Evolutionary conservation across 2,888 invertebrate species (phyloP).

Genomic region (Axea sp.): DNA sequence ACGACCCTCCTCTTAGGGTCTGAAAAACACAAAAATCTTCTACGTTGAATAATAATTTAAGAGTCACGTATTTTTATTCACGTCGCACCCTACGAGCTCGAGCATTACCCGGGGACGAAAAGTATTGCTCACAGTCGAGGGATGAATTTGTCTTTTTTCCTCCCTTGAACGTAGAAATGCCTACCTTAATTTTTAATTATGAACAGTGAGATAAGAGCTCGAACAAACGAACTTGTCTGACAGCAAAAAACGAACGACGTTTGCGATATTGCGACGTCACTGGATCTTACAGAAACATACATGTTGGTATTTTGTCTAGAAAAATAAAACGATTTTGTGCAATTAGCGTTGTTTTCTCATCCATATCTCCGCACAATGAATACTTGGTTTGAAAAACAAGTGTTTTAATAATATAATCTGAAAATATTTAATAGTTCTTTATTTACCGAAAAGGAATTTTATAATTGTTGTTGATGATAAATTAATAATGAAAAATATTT

Average conservation of each 20-base stretch:
- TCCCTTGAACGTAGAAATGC: conserved; percentile 3
- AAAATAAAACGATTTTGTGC: conserved; percentile 29
- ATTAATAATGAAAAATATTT: too few species aligned
- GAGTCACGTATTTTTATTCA: conserved; percentile 22
- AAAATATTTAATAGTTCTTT: too few species aligned
- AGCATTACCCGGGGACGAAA: conserved; percentile 7
- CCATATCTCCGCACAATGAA: neutral
- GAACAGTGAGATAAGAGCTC: neutral
- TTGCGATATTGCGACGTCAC: conserved; percentile 15
- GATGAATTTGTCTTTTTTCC: too few species aligned
- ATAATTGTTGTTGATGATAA: too few species aligned
- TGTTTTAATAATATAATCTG: too few species aligned
- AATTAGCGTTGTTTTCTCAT: conserved; percentile 14
- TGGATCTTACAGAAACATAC: conserved; percentile 1
- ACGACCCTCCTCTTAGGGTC: conserved; percentile 1
- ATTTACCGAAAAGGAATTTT: too few species aligned
- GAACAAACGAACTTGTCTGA: too few species aligned
- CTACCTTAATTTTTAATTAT: conserved; percentile 43
- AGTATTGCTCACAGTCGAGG: too few species aligned
- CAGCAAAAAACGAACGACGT: neutral
- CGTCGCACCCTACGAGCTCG: conserved; percentile 17
- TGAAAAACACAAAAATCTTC: conserved; percentile 14
- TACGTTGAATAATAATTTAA: conserved; percentile 36
- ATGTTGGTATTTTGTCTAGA: conserved; percentile 32
- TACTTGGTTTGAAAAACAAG: too few species aligned